phyloP scores from a whole-genome alignment of 1,140 invertebrate genomes.

The Aphidius ervi region DNA sequence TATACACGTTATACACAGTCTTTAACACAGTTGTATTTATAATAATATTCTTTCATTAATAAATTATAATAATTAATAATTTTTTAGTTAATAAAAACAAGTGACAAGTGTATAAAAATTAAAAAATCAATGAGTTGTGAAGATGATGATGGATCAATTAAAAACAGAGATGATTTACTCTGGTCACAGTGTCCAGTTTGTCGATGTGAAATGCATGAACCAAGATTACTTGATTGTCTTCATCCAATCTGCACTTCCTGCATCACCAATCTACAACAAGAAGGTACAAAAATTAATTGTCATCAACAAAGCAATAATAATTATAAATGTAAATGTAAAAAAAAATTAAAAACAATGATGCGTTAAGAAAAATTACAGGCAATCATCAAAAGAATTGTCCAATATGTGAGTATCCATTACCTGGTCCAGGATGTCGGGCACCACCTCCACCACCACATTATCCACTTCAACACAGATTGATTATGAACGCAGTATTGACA shows the following conservation, averaged over 20 bases:
- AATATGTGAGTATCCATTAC: constrained; percentile 41
- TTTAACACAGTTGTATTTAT: too few species aligned
- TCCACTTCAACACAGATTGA: constrained; percentile 42
- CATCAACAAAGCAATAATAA: constrained; percentile 2
- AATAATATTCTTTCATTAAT: not conserved
- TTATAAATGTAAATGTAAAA: constrained; percentile 2
- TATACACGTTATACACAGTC: too few species aligned
- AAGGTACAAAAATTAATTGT: constrained; percentile 26
- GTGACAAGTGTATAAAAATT: too few species aligned
- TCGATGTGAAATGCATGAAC: constrained; percentile 41
- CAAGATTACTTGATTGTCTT: constrained; percentile 43
- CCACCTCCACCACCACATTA: constrained; percentile 42
- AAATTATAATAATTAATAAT: too few species aligned
- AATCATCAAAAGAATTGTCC: constrained; percentile 31
- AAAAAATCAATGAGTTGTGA: too few species aligned
- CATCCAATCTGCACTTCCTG: constrained; percentile 44
- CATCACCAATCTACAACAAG: constrained; percentile 38
- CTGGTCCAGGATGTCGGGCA: constrained; percentile 26
- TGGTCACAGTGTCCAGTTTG: constrained; percentile 41
- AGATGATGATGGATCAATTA: too few species aligned
- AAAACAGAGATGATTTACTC: constrained; percentile 26
- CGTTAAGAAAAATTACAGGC: constrained; percentile 17
- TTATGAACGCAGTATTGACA: constrained; percentile 41
- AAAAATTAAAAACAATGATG: constrained; percentile 5
- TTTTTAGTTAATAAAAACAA: too few species aligned